Percentiles rank a stretch among this genome's conserved stretches.
Conservation (phyloP, 2,113 vertebrate species). For the Edolisoma coerulescens region DNA sequence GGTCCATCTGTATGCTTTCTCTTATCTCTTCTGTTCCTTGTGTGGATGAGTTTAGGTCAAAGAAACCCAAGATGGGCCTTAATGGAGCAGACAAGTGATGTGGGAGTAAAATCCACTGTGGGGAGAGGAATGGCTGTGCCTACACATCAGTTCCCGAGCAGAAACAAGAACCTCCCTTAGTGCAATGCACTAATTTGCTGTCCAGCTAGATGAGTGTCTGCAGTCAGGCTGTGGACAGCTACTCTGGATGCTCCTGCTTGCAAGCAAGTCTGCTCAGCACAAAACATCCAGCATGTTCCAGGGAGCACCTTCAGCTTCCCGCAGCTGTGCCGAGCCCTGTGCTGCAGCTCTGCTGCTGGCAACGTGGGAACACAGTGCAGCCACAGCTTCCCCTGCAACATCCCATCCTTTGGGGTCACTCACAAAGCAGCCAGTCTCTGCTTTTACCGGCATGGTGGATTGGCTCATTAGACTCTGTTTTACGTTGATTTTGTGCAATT, state of each 20-base stretch:
- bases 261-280: background rate
- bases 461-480: background rate
- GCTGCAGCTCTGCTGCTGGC: background rate
- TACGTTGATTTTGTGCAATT: background rate
- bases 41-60: background rate
- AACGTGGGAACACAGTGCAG: background rate
- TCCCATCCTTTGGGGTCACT: too few species aligned
- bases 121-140: too few species aligned
- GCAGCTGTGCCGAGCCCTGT: background rate
- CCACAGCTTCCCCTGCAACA: background rate
- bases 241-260: background rate
- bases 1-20: background rate
- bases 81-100: background rate
- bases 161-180: background rate
- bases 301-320: too few species aligned
- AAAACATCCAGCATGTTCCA: background rate
- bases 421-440: background rate
- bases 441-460: background rate
- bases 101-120: background rate
- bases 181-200: background rate
- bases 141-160: background rate
- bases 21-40: background rate
- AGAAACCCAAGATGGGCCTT: background rate
- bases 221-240: background rate
- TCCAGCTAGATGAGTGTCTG: background rate